Evolutionary conservation across 2,888 invertebrate species (phyloP).

Genomic region (Yponomeuta evonymella): DNA sequence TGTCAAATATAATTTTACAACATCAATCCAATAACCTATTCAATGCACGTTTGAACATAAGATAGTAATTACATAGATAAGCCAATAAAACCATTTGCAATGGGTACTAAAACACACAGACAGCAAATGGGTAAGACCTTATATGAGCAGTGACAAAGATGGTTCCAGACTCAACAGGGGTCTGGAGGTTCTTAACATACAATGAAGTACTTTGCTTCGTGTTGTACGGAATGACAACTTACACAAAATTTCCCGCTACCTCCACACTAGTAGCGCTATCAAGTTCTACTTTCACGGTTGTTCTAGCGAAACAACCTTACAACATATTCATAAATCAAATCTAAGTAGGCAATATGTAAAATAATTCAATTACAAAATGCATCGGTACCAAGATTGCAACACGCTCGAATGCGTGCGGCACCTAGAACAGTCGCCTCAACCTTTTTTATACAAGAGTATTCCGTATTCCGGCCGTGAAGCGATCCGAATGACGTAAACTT

Average conservation of each 20-base stretch:
- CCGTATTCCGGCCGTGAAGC: constrained; percentile 17
- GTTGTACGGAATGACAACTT: neutral
- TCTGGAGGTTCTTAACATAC: neutral
- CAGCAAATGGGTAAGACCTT: neutral
- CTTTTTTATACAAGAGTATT: constrained; percentile 4
- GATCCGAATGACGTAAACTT: constrained; percentile 13
- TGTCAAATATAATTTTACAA: no score
- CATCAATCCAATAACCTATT: neutral
- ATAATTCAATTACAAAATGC: constrained; percentile 12
- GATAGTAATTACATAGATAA: neutral
- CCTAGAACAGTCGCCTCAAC: constrained; percentile 3
- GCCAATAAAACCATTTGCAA: neutral
- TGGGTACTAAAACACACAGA: neutral
- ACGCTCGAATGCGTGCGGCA: constrained; percentile 9
- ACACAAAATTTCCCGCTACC: neutral
- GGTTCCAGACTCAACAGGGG: neutral
- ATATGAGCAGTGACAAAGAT: neutral
- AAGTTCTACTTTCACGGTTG: constrained; percentile 7
- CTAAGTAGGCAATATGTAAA: constrained; percentile 13
- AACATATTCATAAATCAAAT: constrained; percentile 11
- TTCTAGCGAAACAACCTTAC: constrained; percentile 7
- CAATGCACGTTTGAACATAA: neutral
- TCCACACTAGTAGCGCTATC: neutral
- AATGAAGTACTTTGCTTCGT: neutral
- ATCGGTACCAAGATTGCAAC: constrained; percentile 8